Percentiles rank a stretch among this genome's conserved stretches.
Evolutionary conservation across 1,140 invertebrate species (phyloP).

Genomic region (Zaprionus davidi): DNA sequence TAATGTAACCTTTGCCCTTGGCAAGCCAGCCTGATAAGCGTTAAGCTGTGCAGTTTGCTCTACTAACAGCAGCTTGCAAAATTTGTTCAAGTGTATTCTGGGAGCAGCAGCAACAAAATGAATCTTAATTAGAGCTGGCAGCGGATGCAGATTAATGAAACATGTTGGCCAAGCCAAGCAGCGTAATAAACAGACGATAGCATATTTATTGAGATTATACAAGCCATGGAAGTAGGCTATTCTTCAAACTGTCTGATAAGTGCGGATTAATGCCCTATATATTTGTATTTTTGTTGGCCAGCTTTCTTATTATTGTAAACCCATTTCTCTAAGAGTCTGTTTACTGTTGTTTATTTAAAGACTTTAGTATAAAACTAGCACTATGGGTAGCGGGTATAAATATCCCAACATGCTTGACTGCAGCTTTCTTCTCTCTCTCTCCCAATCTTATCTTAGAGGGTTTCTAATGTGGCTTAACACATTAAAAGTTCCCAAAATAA

Average conservation of each 20-base stretch:
- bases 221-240: not conserved
- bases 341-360: too few relatives aligned
- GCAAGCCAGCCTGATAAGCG: conserved; percentile 20
- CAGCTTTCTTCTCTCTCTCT: not conserved
- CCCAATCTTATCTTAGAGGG: not conserved
- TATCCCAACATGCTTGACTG: not conserved
- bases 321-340: too few relatives aligned
- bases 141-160: conserved; percentile 43
- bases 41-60: conserved; percentile 4
- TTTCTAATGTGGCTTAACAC: not conserved
- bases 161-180: conserved; percentile 17
- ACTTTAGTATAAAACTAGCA: too few relatives aligned
- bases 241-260: conserved; percentile 1
- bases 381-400: too few relatives aligned
- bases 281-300: not conserved
- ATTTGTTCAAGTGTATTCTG: conserved; percentile 26
- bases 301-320: not conserved
- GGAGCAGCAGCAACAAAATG: conserved; percentile 23
- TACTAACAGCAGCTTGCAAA: conserved; percentile 15
- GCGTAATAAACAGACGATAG: conserved; percentile 28
- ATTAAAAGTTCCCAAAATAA: not conserved
- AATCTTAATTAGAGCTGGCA: conserved; percentile 50
- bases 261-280: not conserved
- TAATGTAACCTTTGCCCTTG: conserved; percentile 39
- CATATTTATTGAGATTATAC: conserved; percentile 27